Conservation (phyloP, 2,888 invertebrate species). For the Rhingia rostrata region DNA sequence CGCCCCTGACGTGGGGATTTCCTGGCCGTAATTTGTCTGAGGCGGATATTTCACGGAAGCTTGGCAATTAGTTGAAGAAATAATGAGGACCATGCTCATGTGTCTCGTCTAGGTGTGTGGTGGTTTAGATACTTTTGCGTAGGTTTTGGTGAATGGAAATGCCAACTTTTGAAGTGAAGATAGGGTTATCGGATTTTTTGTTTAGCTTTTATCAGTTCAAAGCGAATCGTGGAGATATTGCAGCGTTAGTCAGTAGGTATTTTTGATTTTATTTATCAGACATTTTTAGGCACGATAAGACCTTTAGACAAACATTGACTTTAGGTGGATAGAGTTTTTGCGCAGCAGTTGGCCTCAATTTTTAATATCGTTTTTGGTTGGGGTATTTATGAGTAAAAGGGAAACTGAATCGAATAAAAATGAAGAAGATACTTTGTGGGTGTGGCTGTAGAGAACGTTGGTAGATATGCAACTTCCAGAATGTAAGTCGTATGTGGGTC, state of each 20-base stretch:
- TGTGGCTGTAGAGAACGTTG: too few relatives aligned
- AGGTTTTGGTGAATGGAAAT: background rate
- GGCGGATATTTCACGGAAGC: conserved; percentile 32
- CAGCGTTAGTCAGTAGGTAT: conserved; percentile 14
- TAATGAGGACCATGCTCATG: background rate
- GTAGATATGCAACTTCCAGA: too few relatives aligned
- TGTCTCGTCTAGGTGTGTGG: background rate
- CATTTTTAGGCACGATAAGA: background rate
- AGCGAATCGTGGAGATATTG: background rate
- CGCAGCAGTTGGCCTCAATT: background rate
- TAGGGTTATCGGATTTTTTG: background rate
- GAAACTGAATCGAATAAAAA: too few relatives aligned
- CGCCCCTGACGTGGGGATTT: conserved; percentile 11
- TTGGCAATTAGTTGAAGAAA: conserved; percentile 19
- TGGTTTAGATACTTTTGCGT: background rate
- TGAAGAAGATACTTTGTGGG: too few relatives aligned
- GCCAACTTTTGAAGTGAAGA: background rate
- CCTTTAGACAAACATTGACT: background rate
- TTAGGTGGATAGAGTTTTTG: background rate
- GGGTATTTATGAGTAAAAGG: too few relatives aligned
- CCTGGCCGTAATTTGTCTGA: conserved; percentile 50
- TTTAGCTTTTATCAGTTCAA: conserved; percentile 1
- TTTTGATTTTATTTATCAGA: conserved; percentile 4
- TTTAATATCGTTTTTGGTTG: background rate
- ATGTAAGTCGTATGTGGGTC: too few relatives aligned